These are phyloP conservation scores for Bellardia bayeri DNA, from an alignment of 2,888 invertebrate genomes.

Conservation along the genomic window DNA sequence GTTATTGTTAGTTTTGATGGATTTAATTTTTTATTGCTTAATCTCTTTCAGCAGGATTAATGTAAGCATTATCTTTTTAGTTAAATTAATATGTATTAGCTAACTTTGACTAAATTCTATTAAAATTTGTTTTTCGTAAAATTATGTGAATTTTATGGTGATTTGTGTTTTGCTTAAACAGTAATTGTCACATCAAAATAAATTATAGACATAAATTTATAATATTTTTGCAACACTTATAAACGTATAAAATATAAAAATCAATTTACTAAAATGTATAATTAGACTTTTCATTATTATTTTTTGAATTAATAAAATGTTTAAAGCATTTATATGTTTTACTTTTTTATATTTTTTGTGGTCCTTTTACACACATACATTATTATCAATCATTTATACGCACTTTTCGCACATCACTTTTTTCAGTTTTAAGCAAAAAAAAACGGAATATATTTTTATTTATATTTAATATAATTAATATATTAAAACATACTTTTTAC, in stretches of 20 bases:
- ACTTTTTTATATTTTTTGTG: conserved; percentile 43
- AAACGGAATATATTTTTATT: conserved; percentile 19
- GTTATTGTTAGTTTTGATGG: conserved; percentile 47
- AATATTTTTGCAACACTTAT: not conserved
- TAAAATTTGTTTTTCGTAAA: conserved; percentile 9
- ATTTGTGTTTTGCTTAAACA: not conserved
- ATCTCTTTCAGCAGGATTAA: not conserved
- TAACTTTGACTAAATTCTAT: not conserved
- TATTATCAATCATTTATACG: conserved; percentile 68
- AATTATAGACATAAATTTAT: not conserved
- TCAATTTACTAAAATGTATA: not conserved
- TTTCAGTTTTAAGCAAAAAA: conserved; percentile 34
- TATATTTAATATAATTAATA: conserved; percentile 12
- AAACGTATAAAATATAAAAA: not conserved
- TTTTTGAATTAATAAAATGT: not conserved
- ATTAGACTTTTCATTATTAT: not conserved
- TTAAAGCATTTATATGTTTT: not conserved
- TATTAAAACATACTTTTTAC: not conserved
- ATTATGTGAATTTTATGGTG: not conserved
- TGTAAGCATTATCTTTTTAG: not conserved
- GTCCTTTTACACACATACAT: conserved; percentile 62
- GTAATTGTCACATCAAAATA: not conserved
- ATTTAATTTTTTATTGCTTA: conserved; percentile 31
- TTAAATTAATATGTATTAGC: not conserved
- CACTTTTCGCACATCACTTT: conserved; percentile 66